Evolutionary conservation across 2,888 invertebrate genomes (phyloP), one percentile per base, ranked within the genome.

Genomic region (Drosophila emarginata): DNA sequence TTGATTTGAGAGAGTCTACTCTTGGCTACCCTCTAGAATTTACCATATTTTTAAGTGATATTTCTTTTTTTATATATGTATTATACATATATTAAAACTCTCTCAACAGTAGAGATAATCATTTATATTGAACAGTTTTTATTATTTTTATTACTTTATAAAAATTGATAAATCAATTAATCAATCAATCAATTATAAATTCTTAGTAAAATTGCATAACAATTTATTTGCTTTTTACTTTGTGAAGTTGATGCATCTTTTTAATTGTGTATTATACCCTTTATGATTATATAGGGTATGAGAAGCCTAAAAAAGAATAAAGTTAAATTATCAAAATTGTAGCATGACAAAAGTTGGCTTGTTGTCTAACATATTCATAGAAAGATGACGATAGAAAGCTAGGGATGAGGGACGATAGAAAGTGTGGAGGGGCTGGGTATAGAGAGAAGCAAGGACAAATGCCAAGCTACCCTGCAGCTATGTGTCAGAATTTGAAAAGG

Each of bases 401-500:
- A 45, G 45, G 12, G 18, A 11, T 9, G 0, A 11, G 45, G 11
- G 18, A 9, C 2, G 32, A 1, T 6, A 28, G 4, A 45, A 11
- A 9, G n/a, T n/a, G n/a, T 5, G 9, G 9, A 7, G 59, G 15
- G 53, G 1, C 40, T 11, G 53, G 1, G 51, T 11, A 23, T 45
- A 59, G 54, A 28, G 40, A 9, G 61, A 53, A 5, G 40, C 57
- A 36, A 53, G 15, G n/a, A 39, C 36, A 51, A 15, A 54, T 39
- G 58, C 64, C 36, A 28, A 45, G 58, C 37, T 32, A 26, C 64
- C 83, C 80, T 53, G 51, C 12, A 67, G 83, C 87, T 67, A 73
- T 79, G 72, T 83, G 83, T 86, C 83, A 81, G 67, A 74, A 76
- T 79, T 71, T 74, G 67, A 9, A 61, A 67, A 73, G 73, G 62